Evolutionary conservation across 1,140 invertebrate species (phyloP).

Genomic region (Hypsibius dujardini): DNA sequence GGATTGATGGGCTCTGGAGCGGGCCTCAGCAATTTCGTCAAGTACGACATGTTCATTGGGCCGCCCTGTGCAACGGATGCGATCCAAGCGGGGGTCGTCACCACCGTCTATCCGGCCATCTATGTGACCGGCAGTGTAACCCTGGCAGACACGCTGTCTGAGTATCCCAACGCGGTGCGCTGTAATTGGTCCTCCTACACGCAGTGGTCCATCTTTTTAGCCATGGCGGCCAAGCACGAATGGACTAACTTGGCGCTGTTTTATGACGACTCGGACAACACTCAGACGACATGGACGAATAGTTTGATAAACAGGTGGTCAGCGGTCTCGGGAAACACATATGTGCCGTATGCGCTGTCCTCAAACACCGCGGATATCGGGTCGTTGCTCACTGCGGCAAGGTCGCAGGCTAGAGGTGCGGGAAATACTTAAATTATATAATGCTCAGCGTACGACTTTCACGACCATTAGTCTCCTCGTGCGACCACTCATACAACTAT

Average conservation of each 20-base stretch:
- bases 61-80: background rate
- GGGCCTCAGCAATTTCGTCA: background rate
- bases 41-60: constrained; percentile 9
- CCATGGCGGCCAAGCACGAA: background rate
- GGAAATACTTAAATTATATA: background rate
- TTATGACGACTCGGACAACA: background rate
- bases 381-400: background rate
- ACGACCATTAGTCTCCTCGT: background rate
- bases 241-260: background rate
- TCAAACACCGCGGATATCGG: background rate
- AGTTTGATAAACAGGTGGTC: background rate
- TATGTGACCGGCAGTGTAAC: background rate
- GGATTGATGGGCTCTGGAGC: too few relatives aligned
- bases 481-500: background rate
- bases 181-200: background rate
- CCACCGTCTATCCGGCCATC: background rate
- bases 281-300: background rate
- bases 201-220: background rate
- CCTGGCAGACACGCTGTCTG: background rate
- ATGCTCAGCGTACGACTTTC: background rate
- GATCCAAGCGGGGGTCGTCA: constrained; percentile 2
- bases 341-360: background rate
- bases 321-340: background rate
- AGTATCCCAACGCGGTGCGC: background rate
- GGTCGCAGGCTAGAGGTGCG: background rate